phyloP scores from a whole-genome alignment of 1,140 invertebrate genomes.

The Cyrtorhinus lividipennis region DNA sequence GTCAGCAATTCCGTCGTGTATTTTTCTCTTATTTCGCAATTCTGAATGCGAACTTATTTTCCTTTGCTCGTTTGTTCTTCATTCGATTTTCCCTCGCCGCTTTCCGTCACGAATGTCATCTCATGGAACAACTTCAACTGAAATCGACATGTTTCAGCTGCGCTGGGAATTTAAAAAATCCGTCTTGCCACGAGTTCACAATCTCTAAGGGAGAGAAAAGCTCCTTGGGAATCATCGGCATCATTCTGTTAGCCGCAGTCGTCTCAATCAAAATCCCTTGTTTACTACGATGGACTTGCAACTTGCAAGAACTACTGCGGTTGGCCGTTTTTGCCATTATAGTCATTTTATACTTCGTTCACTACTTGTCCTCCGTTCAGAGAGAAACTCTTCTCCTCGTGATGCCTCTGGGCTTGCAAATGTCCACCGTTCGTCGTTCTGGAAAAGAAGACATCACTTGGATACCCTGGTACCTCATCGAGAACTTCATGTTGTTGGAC shows the following conservation, averaged over 20 bases:
- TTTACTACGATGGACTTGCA: too few relatives aligned
- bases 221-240: too few relatives aligned
- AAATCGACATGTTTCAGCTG: neutral
- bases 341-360: neutral
- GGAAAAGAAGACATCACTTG: neutral
- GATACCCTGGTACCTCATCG: slow-evolving; percentile 4
- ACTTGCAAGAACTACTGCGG: too few relatives aligned
- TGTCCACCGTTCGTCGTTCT: neutral
- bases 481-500: neutral
- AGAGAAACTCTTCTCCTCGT: slow-evolving; percentile 1
- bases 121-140: neutral
- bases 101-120: neutral
- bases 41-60: too few relatives aligned
- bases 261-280: too few relatives aligned
- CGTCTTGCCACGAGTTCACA: neutral
- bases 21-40: too few relatives aligned
- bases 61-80: too few relatives aligned
- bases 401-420: slow-evolving; percentile 8
- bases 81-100: too few relatives aligned
- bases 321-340: neutral
- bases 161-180: neutral
- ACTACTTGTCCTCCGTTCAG: neutral
- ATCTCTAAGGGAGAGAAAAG: neutral
- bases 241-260: too few relatives aligned
- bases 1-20: too few relatives aligned